Conservation (phyloP, 1,140 invertebrate species). For the Tribolium castaneum region DNA sequence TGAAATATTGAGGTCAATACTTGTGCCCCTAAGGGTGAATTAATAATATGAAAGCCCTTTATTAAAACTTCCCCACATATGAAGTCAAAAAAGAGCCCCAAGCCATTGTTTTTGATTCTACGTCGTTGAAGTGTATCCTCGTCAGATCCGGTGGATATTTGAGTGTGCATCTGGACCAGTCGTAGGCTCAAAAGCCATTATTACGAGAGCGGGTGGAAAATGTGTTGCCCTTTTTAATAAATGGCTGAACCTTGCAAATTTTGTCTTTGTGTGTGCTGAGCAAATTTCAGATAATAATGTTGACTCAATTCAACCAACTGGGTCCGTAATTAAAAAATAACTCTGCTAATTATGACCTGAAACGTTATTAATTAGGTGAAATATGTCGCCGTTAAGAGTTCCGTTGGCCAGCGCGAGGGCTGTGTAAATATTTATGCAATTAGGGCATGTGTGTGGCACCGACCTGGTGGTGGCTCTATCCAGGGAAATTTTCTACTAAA, state of each 20-base stretch:
- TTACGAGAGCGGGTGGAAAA: slow-evolving; percentile 1
- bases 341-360: slow-evolving; percentile 27
- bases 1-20: neutral
- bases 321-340: slow-evolving; percentile 26
- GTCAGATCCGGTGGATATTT: neutral
- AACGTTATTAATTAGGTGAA: slow-evolving; percentile 36
- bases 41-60: neutral
- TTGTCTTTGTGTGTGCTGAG: slow-evolving; percentile 25
- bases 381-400: slow-evolving; percentile 31
- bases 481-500: slow-evolving; percentile 4
- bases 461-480: neutral
- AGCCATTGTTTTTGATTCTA: neutral
- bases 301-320: slow-evolving; percentile 24
- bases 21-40: neutral
- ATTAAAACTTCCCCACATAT: neutral
- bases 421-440: slow-evolving; percentile 33
- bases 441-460: slow-evolving; percentile 3
- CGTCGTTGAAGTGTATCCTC: neutral
- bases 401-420: neutral
- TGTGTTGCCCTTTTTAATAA: slow-evolving; percentile 30
- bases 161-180: neutral
- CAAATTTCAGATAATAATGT: slow-evolving; percentile 33
- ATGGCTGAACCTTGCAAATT: slow-evolving; percentile 30
- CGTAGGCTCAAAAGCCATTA: neutral
- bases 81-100: neutral